Base-by-base conservation (phyloP, 1,140 invertebrate genomes). In the Aphidius gifuensis region DNA sequence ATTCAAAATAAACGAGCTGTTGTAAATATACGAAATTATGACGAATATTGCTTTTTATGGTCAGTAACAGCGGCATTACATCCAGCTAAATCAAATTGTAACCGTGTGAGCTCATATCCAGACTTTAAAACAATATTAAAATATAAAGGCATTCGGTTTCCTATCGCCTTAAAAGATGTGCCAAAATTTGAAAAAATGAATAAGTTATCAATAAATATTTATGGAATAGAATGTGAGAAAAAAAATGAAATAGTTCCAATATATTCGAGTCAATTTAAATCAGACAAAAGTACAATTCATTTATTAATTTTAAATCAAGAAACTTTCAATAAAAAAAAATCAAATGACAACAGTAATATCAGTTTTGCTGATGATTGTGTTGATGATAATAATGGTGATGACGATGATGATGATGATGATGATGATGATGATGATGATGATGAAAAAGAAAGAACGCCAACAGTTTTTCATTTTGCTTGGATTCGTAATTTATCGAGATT, bases 1-100 rank as follows among this genome's bases (percentile, higher is more conserved):
- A 66, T 70, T n/a, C 4, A 63, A 50, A 9, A 56, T 5, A 69
- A 71, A 50, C 58, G 68, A 54, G 67, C 69, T 38, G 63, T 68
- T 2, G 53, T 64, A 6, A 64, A 64, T n/a, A 49, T 64, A 38
- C 5, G 51, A 16, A 64, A 64, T 40, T 44, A 56, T n/a, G 51
- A 64, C 38, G 23, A 21, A 11, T 57, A 60, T 23, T 64, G 63
- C 38, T 64, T 64, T 43, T 16, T 56, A 16, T 64, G 63, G 68
- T 65, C 61, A 16, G 32, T 66, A 3, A 60, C 16, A 16, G 63
- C 58, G 32, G 57, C 58, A 9, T 44, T 64, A 7, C 21, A 59
- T 64, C 57, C 64, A 49, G 42, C 53, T 9, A 45, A 38, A 0
- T 50, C 1, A 9, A 50, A 62, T 62, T n/a, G 40, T 47, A 45